These are phyloP conservation scores for Eristalis pertinax DNA, from an alignment of 2,888 invertebrate species.

Conservation along the genomic window DNA sequence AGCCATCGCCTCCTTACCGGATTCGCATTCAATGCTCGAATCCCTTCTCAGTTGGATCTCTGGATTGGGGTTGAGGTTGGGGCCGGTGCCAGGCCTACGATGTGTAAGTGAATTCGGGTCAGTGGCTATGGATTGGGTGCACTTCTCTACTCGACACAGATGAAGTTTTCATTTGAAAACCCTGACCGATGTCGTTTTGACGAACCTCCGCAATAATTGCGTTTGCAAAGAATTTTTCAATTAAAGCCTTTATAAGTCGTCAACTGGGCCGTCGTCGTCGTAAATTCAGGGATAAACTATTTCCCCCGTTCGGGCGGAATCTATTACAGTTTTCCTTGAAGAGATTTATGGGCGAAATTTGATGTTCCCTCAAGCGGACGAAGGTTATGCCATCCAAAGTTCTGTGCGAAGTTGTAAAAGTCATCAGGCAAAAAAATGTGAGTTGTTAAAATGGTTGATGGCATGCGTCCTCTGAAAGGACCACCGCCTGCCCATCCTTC, in stretches of 20 bases:
- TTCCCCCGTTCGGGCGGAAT: background rate
- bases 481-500: too few species aligned
- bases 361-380: background rate
- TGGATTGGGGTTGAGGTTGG: background rate
- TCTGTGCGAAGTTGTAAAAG: background rate
- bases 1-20: background rate
- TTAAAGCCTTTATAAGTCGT: slow-evolving; percentile 21
- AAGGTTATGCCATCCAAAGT: background rate
- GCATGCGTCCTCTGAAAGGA: background rate
- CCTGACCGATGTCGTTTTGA: background rate
- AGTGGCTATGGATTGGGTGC: background rate
- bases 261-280: slow-evolving; percentile 17
- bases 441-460: background rate
- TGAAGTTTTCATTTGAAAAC: slow-evolving; percentile 16
- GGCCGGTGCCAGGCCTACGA: background rate
- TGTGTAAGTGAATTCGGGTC: slow-evolving; percentile 7
- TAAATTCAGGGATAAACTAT: slow-evolving; percentile 1
- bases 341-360: background rate
- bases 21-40: too few species aligned
- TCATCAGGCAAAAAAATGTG: background rate
- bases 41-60: background rate
- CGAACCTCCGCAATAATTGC: slow-evolving; percentile 4
- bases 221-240: slow-evolving; percentile 28
- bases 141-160: background rate
- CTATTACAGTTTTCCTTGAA: background rate